Percentiles rank a stretch among this genome's conserved stretches.
These are phyloP conservation scores for Darevskia nairensis DNA, from an alignment of 2,797 vertebrate genomes.

Conservation along the genomic window DNA sequence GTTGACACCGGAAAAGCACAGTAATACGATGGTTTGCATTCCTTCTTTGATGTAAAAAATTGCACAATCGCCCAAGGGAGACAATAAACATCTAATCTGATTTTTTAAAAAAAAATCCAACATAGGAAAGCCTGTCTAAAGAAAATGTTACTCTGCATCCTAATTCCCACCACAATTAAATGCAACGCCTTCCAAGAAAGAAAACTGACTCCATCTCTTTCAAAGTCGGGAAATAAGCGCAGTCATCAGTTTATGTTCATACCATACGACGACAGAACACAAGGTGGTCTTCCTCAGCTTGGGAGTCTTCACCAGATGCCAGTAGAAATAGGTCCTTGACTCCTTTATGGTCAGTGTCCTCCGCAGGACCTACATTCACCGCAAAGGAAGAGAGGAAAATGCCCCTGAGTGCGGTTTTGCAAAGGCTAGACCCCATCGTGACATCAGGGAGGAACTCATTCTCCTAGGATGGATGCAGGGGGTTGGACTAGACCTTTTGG, in stretches of 20 bases:
- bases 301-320: constrained; percentile 80
- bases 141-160: background rate
- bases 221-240: background rate
- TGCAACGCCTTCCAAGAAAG: background rate
- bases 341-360: background rate
- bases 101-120: too few species aligned
- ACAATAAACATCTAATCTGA: background rate
- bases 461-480: background rate
- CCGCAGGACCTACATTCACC: background rate
- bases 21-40: background rate
- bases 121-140: background rate
- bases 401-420: background rate
- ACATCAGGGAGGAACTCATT: background rate
- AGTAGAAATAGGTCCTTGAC: constrained; percentile 69
- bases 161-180: background rate
- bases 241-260: constrained; percentile 18
- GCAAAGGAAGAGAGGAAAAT: background rate
- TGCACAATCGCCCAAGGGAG: background rate
- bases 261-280: constrained; percentile 81
- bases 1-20: background rate
- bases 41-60: background rate
- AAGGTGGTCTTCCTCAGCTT: constrained; percentile 78
- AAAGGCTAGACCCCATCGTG: too few species aligned
- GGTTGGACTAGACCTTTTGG: too few species aligned
- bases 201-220: background rate